Evolutionary conservation across 2,113 vertebrate genomes (phyloP).

Genomic region (Xenopus borealis): DNA sequence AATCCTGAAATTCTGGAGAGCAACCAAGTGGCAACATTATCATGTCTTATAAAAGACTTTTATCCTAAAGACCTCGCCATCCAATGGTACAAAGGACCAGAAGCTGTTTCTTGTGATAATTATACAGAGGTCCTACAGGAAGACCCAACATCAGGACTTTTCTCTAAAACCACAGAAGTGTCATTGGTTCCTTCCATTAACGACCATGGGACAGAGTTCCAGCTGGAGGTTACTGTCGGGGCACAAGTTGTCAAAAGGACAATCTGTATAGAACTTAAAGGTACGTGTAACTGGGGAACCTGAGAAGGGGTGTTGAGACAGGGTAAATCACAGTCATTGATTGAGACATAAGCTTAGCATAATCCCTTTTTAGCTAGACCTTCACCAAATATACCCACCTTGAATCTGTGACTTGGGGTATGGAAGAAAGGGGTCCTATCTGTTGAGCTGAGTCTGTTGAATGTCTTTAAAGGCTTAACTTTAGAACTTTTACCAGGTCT

Average conservation of each 20-base stretch:
- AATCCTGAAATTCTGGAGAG: slow-evolving; percentile 9
- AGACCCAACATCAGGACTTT: slow-evolving; percentile 11
- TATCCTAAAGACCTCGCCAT: slow-evolving; percentile 1
- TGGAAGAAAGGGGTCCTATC: too few relatives aligned
- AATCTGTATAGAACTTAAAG: neutral
- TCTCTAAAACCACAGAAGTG: neutral
- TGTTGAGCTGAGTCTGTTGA: too few relatives aligned
- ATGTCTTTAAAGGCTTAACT: too few relatives aligned
- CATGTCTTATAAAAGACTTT: slow-evolving; percentile 14
- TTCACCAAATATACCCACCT: too few relatives aligned
- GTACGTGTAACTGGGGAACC: neutral
- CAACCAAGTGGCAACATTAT: slow-evolving; percentile 20
- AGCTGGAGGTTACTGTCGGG: slow-evolving; percentile 2
- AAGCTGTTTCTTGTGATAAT: neutral
- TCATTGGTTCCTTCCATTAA: slow-evolving; percentile 6
- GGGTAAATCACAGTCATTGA: too few relatives aligned
- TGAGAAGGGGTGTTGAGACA: too few relatives aligned
- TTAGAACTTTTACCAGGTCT: too few relatives aligned
- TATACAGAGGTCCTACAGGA: neutral
- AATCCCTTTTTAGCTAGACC: too few relatives aligned
- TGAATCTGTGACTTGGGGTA: too few relatives aligned
- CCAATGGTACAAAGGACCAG: slow-evolving; percentile 27
- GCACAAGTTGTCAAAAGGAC: neutral
- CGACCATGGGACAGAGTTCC: neutral
- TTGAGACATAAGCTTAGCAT: too few relatives aligned